Percentiles rank a stretch among this genome's conserved stretches.
phyloP scores from a whole-genome alignment of 2,888 invertebrate genomes.

The Syrphus vitripennis region DNA sequence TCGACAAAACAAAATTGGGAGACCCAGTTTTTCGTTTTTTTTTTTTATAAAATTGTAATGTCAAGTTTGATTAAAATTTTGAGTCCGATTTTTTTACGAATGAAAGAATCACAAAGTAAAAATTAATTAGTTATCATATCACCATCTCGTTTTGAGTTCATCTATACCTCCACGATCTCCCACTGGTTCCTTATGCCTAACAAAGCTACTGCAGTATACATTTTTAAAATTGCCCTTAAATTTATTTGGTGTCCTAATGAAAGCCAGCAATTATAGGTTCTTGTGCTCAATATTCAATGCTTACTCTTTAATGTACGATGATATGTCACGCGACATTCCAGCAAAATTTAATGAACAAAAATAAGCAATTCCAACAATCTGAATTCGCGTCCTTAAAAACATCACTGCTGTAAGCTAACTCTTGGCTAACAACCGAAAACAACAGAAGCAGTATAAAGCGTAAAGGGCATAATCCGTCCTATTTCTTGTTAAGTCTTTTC shows the following conservation, averaged over 20 bases:
- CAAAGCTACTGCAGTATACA: constrained; percentile 39
- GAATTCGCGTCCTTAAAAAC: not conserved
- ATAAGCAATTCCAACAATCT: not conserved
- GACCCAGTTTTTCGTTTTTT: no score
- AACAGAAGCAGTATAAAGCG: constrained; percentile 38
- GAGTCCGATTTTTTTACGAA: no score
- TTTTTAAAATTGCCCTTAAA: constrained; percentile 30
- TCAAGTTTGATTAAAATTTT: no score
- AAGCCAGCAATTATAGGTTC: constrained; percentile 60
- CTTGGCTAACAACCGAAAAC: constrained; percentile 6
- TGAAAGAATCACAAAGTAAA: no score
- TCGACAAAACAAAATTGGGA: no score
- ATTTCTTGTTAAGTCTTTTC: not conserved
- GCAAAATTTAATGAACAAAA: constrained; percentile 17
- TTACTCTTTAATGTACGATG: constrained; percentile 43
- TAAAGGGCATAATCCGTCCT: not conserved
- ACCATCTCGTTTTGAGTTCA: constrained; percentile 18
- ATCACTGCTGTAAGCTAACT: not conserved
- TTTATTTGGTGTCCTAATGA: constrained; percentile 50
- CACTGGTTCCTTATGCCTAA: constrained; percentile 32
- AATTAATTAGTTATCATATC: not conserved
- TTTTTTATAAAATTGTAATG: no score
- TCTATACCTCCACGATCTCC: constrained; percentile 36
- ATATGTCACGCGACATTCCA: constrained; percentile 64
- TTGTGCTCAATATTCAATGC: constrained; percentile 32